Conservation (phyloP, 2,888 invertebrate genomes). For the Acronicta leporina region DNA sequence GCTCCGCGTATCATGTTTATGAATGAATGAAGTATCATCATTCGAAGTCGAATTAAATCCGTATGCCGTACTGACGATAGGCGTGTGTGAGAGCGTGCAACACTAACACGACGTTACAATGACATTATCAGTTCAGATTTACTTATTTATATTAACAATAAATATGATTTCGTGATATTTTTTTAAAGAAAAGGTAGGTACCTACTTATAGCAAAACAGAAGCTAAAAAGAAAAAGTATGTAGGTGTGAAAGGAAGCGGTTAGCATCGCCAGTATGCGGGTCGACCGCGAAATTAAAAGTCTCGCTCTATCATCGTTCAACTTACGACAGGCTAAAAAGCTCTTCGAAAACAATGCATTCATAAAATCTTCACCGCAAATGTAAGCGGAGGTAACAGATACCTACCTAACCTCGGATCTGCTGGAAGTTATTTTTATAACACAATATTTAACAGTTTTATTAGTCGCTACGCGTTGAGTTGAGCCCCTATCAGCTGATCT, state of each 20-base stretch:
- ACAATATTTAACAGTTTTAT: conserved; percentile 16
- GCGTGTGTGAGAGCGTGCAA: conserved; percentile 66
- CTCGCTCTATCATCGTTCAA: conserved; percentile 67
- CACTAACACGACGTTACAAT: conserved; percentile 64
- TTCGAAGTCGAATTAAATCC: conserved; percentile 77
- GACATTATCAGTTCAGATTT: conserved; percentile 55
- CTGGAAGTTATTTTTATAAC: conserved; percentile 25
- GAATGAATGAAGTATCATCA: conserved; percentile 88
- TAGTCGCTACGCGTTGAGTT: conserved; percentile 21
- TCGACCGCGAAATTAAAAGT: conserved; percentile 82
- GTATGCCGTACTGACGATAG: conserved; percentile 41
- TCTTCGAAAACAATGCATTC: conserved; percentile 81
- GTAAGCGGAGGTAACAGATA: conserved; percentile 63
- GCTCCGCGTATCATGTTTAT: conserved; percentile 75
- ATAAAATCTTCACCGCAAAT: conserved; percentile 85
- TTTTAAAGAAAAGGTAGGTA: conserved; percentile 19
- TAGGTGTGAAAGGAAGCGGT: conserved; percentile 68
- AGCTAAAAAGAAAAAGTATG: conserved; percentile 62
- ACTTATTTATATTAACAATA: conserved; percentile 31
- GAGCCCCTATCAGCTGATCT: conserved; percentile 65
- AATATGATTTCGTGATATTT: neutral
- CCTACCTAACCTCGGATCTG: conserved; percentile 11
- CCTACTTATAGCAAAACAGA: conserved; percentile 45
- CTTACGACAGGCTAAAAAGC: conserved; percentile 69
- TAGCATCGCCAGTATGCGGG: conserved; percentile 79